Percentiles rank a stretch among this genome's conserved stretches.
Conservation (phyloP, 2,888 invertebrate species). For the Labia minor region DNA sequence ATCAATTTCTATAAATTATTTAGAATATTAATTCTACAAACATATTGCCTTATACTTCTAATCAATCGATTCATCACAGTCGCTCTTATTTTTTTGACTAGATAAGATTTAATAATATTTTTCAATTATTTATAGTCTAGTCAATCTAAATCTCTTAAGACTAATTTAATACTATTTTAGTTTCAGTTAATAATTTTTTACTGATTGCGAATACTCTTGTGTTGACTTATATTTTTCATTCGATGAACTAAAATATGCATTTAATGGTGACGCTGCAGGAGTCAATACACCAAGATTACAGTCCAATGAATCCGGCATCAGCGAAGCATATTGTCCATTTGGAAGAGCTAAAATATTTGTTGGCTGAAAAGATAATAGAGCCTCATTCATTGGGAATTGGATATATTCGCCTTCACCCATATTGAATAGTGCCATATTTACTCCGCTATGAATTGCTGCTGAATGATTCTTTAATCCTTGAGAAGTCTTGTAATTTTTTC, state of each 20-base stretch:
- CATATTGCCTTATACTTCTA: not conserved
- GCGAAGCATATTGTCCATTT: slow-evolving; percentile 15
- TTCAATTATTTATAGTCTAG: not conserved
- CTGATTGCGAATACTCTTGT: slow-evolving; percentile 17
- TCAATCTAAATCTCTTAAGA: not conserved
- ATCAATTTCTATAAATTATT: not conserved
- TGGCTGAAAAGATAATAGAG: slow-evolving; percentile 28
- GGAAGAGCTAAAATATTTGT: slow-evolving; percentile 29
- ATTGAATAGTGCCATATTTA: slow-evolving; percentile 31
- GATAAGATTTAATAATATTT: too few relatives aligned
- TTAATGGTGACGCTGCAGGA: slow-evolving; percentile 34
- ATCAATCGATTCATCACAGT: not conserved
- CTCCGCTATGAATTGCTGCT: slow-evolving; percentile 36
- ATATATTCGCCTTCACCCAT: slow-evolving; percentile 30
- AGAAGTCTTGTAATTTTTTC: slow-evolving; percentile 73
- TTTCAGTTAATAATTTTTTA: not conserved
- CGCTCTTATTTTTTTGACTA: too few relatives aligned
- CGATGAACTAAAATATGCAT: not conserved
- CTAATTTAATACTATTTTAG: not conserved
- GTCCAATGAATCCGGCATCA: slow-evolving; percentile 14
- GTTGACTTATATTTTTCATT: slow-evolving; percentile 30
- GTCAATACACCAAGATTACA: slow-evolving; percentile 32
- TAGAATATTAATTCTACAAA: not conserved
- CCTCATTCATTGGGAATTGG: slow-evolving; percentile 30
- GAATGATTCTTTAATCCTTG: slow-evolving; percentile 68